Evolutionary conservation across 2,888 invertebrate species (phyloP).

Genomic region (Nowickia ferox): DNA sequence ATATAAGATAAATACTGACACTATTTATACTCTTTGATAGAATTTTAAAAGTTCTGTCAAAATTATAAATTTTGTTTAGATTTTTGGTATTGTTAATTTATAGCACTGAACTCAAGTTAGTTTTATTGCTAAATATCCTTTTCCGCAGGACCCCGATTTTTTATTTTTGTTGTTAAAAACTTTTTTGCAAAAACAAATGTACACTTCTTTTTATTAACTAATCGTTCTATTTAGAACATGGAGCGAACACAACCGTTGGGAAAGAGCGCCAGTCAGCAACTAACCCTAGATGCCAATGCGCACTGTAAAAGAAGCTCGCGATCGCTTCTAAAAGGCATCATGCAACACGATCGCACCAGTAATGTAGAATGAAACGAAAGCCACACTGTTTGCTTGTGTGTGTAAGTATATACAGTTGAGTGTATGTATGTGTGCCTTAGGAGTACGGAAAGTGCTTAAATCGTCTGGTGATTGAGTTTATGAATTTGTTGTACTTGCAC

Average conservation of each 20-base stretch:
- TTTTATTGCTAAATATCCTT: conserved; percentile 41
- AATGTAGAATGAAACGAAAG: conserved; percentile 54
- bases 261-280: conserved; percentile 81
- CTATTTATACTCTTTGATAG: conserved; percentile 20
- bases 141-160: conserved; percentile 2
- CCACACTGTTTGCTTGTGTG: conserved; percentile 43
- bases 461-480: conserved; percentile 42
- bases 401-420: not conserved
- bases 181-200: conserved; percentile 10
- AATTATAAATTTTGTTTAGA: conserved; percentile 2
- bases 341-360: conserved; percentile 65
- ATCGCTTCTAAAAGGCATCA: conserved; percentile 69
- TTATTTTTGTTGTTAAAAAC: not conserved
- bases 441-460: conserved; percentile 34
- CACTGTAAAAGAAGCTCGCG: conserved; percentile 75
- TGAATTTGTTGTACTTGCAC: not conserved
- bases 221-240: conserved; percentile 51
- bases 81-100: not conserved
- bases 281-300: conserved; percentile 78
- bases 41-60: conserved; percentile 7
- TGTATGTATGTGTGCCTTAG: conserved; percentile 6
- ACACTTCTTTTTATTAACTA: not conserved
- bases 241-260: conserved; percentile 78
- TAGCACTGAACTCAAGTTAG: not conserved
- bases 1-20: conserved; percentile 8